Conservation (phyloP, 2,113 vertebrate genomes). For the Clarias batrachus region DNA sequence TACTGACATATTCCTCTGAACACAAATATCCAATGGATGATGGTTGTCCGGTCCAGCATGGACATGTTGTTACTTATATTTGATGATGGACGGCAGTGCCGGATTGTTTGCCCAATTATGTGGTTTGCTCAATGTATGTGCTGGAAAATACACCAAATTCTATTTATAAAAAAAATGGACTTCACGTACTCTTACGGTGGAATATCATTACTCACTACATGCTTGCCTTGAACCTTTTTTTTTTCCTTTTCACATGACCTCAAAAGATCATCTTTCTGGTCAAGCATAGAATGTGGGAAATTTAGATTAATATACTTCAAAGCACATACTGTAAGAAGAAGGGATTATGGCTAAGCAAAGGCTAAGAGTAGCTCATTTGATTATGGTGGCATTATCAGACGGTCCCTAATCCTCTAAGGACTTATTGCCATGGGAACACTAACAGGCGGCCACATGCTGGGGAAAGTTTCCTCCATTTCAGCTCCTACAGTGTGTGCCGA, state of each 20-base stretch:
- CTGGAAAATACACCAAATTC: neutral
- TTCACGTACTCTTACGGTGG: neutral
- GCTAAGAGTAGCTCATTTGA: constrained; percentile 40
- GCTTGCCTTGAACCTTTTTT: neutral
- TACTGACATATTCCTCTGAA: neutral
- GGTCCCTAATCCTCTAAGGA: constrained; percentile 55
- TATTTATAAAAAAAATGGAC: neutral
- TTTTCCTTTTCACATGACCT: constrained; percentile 46
- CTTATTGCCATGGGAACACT: constrained; percentile 61
- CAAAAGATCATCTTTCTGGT: constrained; percentile 25
- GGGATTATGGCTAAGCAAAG: constrained; percentile 57
- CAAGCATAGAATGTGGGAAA: constrained; percentile 8
- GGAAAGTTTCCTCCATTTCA: constrained; percentile 31
- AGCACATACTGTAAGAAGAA: constrained; percentile 66
- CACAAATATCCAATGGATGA: neutral
- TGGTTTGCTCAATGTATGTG: neutral
- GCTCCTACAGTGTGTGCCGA: neutral
- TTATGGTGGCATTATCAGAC: constrained; percentile 57
- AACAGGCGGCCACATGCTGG: constrained; percentile 18
- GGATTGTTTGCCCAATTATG: no score
- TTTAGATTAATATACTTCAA: constrained; percentile 67
- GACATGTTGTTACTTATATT: neutral
- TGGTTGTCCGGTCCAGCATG: neutral
- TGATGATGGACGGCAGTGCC: neutral
- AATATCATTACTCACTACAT: neutral